Conservation (phyloP, 2,797 vertebrate genomes). For the Gymnothorax reevesii region DNA sequence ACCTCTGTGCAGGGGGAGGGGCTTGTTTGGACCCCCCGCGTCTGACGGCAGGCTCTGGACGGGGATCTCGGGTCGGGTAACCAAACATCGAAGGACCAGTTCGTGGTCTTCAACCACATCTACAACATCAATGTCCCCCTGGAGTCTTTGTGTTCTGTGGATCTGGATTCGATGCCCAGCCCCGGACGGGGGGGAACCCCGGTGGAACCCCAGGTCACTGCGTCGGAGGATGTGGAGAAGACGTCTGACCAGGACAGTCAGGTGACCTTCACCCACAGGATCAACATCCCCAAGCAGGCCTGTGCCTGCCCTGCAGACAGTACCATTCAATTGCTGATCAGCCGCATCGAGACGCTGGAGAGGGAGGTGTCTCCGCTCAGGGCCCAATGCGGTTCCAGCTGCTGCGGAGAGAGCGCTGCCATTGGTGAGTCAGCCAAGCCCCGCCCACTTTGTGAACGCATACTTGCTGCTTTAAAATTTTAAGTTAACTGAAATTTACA, state of each 20-base stretch:
- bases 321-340: too few relatives aligned
- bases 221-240: too few relatives aligned
- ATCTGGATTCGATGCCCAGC: slow-evolving; percentile 70
- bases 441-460: not conserved
- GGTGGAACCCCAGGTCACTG: slow-evolving; percentile 58
- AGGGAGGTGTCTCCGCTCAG: slow-evolving; percentile 89
- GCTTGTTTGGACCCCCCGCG: slow-evolving; percentile 75
- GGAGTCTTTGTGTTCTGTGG: slow-evolving; percentile 86
- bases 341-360: too few relatives aligned
- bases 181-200: slow-evolving; percentile 68
- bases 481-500: too few relatives aligned
- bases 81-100: slow-evolving; percentile 77
- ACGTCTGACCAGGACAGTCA: too few relatives aligned
- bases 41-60: slow-evolving; percentile 68
- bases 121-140: slow-evolving; percentile 94
- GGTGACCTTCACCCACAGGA: too few relatives aligned
- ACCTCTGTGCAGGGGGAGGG: slow-evolving; percentile 71
- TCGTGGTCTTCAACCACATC: slow-evolving; percentile 93
- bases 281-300: too few relatives aligned
- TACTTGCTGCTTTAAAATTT: too few relatives aligned
- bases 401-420: slow-evolving; percentile 84
- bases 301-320: too few relatives aligned
- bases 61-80: slow-evolving; percentile 66
- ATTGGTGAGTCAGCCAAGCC: slow-evolving; percentile 77
- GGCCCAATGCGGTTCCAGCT: slow-evolving; percentile 84